Evolutionary conservation across 2,113 vertebrate genomes (phyloP), one percentile per base, ranked within the genome.

Genomic region (Rattus rattus): DNA sequence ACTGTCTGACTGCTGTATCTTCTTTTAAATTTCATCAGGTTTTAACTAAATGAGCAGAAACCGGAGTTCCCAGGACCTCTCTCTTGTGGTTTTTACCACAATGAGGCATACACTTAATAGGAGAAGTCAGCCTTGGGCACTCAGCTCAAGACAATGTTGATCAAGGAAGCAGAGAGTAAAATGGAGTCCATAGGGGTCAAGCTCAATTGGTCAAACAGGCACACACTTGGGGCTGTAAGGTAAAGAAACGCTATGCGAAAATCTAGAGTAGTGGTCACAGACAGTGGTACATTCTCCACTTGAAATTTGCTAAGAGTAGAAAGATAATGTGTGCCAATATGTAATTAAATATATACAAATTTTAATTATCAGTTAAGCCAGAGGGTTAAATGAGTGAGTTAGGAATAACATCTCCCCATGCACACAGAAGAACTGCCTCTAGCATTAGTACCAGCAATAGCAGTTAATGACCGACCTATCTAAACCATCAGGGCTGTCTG

Each of bases 41-140:
- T 77, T 90, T 76, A 70, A 67, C n/a, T 52, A 91, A 61, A 49
- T 36, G 22, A 92, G n/a, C 79, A 86, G 88, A 95, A 81, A 87
- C 49, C 7, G 10, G 17, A 94, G 47, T 70, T 36, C 8, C 47
- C 52, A 72, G 39, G 59, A 49, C 54, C 59, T 81, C 26, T 93
- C 12, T 84, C 4, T 80, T 75, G 36, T 0, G 14, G 10, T 39
- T 85, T 85, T 96, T 59, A 72, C 69, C 4, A 2, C 43, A 69
- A 19, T 4, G 70, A 11, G 7, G 61, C 33, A 22, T 90, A 80
- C 69, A 84, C 56, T 75, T 83, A 87, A 79, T 54, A 69, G 4
- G 33, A 67, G 75, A 76, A 52, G 79, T 33, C 6, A 43, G n/a
- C 75, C 16, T 36, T 67, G 33, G 91, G 91, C 88, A 39, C 69